Evolutionary conservation across 2,797 vertebrate species (phyloP).

Genomic region (Oophaga sylvatica): DNA sequence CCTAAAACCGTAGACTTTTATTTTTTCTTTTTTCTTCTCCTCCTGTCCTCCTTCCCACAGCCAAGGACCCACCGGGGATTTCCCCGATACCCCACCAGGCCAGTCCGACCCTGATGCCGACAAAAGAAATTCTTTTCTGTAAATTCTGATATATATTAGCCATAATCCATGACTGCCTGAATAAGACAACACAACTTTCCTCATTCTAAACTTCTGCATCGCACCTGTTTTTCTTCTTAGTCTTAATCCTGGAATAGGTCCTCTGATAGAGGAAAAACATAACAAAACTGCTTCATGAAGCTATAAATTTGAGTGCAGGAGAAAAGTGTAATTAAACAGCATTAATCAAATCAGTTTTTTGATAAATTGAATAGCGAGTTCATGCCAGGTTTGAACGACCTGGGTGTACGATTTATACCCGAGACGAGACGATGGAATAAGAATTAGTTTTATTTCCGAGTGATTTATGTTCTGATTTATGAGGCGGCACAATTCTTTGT

Average conservation of each 20-base stretch:
- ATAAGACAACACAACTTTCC: conserved; percentile 14
- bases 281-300: conserved; percentile 50
- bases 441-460: conserved; percentile 60
- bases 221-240: conserved; percentile 15
- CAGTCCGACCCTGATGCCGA: too few species aligned
- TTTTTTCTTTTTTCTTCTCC: too few species aligned
- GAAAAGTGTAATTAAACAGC: conserved; percentile 55
- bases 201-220: not conserved
- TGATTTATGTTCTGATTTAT: conserved; percentile 62
- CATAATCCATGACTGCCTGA: not conserved
- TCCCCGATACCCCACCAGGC: too few species aligned
- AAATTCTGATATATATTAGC: not conserved
- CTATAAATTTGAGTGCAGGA: conserved; percentile 48
- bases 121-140: not conserved
- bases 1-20: too few species aligned
- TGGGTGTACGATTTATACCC: conserved; percentile 56
- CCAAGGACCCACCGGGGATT: too few species aligned
- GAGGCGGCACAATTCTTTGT: conserved; percentile 45
- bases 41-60: too few species aligned
- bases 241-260: conserved; percentile 37
- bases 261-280: conserved; percentile 45
- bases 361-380: conserved; percentile 49
- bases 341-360: conserved; percentile 59
- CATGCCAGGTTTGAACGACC: conserved; percentile 57
- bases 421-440: conserved; percentile 52